These are phyloP conservation scores for Ceriagrion tenellum DNA, from an alignment of 2,888 invertebrate genomes.

Conservation along the genomic window DNA sequence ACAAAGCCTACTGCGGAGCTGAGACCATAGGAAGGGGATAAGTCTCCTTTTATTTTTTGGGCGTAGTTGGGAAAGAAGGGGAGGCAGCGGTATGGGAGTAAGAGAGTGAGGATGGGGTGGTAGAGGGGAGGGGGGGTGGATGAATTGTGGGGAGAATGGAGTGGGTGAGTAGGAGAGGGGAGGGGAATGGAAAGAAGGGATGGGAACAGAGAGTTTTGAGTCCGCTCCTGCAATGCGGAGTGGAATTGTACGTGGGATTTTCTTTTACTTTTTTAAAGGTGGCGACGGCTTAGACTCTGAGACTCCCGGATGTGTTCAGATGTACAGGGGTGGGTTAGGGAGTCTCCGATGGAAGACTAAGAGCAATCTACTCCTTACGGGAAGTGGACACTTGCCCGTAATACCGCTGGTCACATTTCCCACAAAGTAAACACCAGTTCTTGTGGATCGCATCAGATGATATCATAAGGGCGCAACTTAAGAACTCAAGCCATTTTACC, in stretches of 20 bases:
- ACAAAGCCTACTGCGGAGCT: too few species aligned
- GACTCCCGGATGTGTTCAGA: neutral
- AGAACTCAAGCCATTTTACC: too few species aligned
- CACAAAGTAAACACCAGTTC: too few species aligned
- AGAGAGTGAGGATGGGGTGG: neutral
- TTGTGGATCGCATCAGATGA: too few species aligned
- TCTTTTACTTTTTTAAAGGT: conserved; percentile 12
- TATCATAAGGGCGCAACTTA: too few species aligned
- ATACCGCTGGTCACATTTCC: too few species aligned
- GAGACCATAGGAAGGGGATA: too few species aligned
- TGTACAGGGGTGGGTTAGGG: neutral
- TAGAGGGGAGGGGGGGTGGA: neutral
- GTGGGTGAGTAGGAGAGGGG: neutral
- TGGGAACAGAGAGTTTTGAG: neutral
- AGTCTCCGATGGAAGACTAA: neutral
- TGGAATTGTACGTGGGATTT: neutral
- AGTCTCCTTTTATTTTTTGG: neutral
- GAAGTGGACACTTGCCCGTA: too few species aligned
- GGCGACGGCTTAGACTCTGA: conserved; percentile 6
- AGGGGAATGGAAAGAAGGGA: neutral
- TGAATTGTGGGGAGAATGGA: neutral
- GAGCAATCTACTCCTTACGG: too few species aligned
- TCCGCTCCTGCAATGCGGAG: neutral
- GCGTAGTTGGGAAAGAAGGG: neutral
- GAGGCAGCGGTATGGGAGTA: neutral